Conservation (phyloP, 30 jellyfish, hydroid and myxozoan species). For the Hydractinia symbiolongicarpus region DNA sequence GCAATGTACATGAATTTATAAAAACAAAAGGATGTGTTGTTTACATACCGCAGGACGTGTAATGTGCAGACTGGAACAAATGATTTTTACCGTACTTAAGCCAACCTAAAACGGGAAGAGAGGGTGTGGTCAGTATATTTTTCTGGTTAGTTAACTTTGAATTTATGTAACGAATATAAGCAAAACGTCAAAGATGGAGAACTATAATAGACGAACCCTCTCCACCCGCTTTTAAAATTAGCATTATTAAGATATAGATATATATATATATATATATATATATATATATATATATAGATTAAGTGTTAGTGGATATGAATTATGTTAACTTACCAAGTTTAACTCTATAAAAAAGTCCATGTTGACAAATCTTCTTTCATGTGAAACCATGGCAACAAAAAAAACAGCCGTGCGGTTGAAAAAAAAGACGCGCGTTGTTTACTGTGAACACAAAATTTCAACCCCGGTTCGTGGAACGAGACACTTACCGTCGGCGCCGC, state of each 20-base stretch:
- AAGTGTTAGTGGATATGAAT: neutral
- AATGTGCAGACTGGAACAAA: neutral
- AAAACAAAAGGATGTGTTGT: no score
- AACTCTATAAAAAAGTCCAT: neutral
- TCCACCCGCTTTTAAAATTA: no score
- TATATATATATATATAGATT: neutral
- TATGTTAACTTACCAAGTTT: constrained; percentile 4
- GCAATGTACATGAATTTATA: no score
- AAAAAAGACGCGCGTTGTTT: neutral
- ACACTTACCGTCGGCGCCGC: constrained; percentile 97
- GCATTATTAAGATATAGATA: no score
- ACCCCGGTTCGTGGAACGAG: constrained; percentile 20
- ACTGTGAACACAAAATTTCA: constrained; percentile 6
- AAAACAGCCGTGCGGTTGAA: neutral
- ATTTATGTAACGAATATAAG: no score
- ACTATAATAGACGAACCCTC: no score
- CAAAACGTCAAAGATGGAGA: no score
- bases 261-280: neutral
- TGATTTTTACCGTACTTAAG: constrained; percentile 2
- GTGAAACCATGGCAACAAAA: neutral
- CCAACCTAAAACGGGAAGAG: constrained; percentile 26
- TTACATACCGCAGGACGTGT: neutral
- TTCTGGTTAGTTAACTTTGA: no score
- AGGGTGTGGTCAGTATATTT: constrained; percentile 11
- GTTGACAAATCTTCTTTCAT: neutral